These are phyloP conservation scores for Labeo calbasu DNA, from an alignment of 2,797 vertebrate species.

Conservation along the genomic window DNA sequence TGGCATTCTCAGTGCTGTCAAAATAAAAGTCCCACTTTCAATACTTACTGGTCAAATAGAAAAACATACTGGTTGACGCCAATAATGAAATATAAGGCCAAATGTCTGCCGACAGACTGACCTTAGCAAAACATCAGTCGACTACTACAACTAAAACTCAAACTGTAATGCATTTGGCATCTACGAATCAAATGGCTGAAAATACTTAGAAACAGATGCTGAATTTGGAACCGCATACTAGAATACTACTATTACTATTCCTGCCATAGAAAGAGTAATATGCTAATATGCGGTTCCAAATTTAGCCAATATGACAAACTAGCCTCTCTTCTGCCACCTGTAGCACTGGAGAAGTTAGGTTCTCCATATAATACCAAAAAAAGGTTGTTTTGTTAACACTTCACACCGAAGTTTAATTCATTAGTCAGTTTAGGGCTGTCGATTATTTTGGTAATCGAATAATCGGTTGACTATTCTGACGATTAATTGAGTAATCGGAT, in stretches of 20 bases:
- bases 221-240: neutral
- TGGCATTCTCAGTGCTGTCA: too few species aligned
- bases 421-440: neutral
- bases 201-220: slow-evolving; percentile 1
- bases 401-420: neutral
- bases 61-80: neutral
- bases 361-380: neutral
- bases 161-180: too few species aligned
- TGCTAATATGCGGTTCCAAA: neutral
- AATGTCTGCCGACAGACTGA: neutral
- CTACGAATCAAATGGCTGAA: neutral
- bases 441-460: too few species aligned
- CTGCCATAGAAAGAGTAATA: neutral
- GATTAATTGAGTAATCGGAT: too few species aligned
- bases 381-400: neutral
- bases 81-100: neutral
- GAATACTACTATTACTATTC: neutral
- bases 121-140: neutral
- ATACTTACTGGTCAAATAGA: neutral
- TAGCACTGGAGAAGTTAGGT: neutral
- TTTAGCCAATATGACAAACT: neutral
- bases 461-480: too few species aligned
- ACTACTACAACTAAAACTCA: neutral
- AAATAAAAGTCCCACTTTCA: too few species aligned
- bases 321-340: neutral